Base-by-base conservation (phyloP, 2,113 vertebrate species). In the Nettapus auritus region DNA sequence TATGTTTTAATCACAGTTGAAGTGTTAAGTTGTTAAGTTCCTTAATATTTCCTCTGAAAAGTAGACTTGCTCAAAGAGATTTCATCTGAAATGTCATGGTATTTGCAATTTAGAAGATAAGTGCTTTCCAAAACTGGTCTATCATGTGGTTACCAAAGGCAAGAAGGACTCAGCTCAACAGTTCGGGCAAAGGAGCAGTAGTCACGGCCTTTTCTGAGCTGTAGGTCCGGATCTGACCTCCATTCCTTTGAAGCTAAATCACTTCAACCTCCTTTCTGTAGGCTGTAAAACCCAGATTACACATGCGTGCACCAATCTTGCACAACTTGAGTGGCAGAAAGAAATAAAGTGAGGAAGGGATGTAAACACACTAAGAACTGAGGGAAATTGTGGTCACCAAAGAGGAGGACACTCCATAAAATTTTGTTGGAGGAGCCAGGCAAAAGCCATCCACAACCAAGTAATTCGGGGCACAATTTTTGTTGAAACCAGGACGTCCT, bases 11-110 rank as follows among this genome's bases (percentile, higher is more conserved):
- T 93, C 95, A 89, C 82, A 85, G 76, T 40, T 88, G 86, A 92
- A 88, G 95, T 90, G 93, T 80, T 93, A 97, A 96, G 90, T 93
- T 95, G 90, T 88, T 92, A 94, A 96, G 66, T 90, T 95, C 86
- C 60, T 94, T 78, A 91, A 94, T 91, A 85, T 95, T 97, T 95
- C 88, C 95, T 60, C 80, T 91, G 84, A 77, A 91, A 94, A 94
- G 46, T 16, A 75, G 88, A 46, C 48, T 75, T 70, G 73, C 59
- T 90, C 2, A 0, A 56, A 40, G 79, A 87, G 80, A 82, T 88
- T 91, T 86, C 74, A n/a, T 86, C 75, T 79, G 76, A 89, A 93
- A 86, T 34, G 59, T 91, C 74, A 80, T 0, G 0, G 62, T 56
- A 31, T 85, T 96, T 95, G 74, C 88, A 80, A 42, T 70, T 86